Conservation (phyloP, 2,888 invertebrate genomes). For the Hirtodrosophila confusa region DNA sequence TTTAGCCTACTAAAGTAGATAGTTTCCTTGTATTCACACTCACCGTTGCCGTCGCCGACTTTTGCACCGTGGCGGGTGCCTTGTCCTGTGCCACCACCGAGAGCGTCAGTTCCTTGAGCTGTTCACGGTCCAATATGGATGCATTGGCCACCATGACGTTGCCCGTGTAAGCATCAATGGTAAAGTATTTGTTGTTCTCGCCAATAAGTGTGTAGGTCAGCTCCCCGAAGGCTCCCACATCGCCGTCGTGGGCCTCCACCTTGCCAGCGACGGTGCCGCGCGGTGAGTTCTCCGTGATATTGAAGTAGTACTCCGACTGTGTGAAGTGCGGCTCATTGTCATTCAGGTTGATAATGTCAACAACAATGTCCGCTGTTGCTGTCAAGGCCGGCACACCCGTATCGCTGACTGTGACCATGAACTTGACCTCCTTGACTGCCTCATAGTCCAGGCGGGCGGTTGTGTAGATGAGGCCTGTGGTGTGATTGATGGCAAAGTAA, state of each 20-base stretch:
- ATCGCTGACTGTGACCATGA: conserved; percentile 93
- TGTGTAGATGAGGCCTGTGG: conserved; percentile 91
- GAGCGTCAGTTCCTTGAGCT: conserved; percentile 88
- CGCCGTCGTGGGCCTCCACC: conserved; percentile 91
- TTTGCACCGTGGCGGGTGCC: conserved; percentile 88
- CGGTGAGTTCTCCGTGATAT: conserved; percentile 90
- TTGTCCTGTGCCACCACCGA: conserved; percentile 93
- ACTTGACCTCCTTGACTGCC: conserved; percentile 89
- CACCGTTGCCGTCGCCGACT: conserved; percentile 91
- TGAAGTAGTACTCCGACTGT: conserved; percentile 88
- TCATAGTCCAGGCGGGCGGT: conserved; percentile 94
- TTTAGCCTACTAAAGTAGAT: no score
- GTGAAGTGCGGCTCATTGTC: conserved; percentile 94
- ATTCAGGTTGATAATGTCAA: conserved; percentile 92
- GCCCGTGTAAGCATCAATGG: conserved; percentile 89
- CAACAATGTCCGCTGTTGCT: conserved; percentile 90
- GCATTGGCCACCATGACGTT: conserved; percentile 90
- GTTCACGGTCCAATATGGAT: conserved; percentile 91
- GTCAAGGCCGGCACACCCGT: conserved; percentile 94
- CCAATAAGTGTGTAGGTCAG: conserved; percentile 91
- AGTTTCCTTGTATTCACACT: conserved; percentile 46
- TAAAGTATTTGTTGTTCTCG: conserved; percentile 89
- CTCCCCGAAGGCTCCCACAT: conserved; percentile 91
- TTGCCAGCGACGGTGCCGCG: conserved; percentile 89
- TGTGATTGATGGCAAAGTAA: conserved; percentile 92